Base-by-base conservation (phyloP, 2,113 vertebrate species). In the Ia io region DNA sequence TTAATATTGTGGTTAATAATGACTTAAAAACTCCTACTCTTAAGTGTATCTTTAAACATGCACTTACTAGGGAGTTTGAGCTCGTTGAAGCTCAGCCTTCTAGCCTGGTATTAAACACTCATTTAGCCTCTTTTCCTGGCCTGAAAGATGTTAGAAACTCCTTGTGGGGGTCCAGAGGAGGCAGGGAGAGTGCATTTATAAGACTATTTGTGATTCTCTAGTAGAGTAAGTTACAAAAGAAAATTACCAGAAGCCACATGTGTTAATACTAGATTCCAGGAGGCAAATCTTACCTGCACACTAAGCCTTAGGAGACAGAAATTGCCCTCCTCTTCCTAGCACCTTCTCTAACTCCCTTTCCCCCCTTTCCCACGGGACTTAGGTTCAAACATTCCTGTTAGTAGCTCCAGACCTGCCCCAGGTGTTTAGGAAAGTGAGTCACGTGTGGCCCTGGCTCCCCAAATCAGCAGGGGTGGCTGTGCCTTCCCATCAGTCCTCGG, bases 11-110 rank as follows among this genome's bases (percentile, higher is more conserved):
- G 73, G 16, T 20, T 90, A 67, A 83, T 84, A 82, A 91, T 80
- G 49, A 67, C 59, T 91, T 97, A 73, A 90, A 88, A 97, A 73
- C 6, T 30, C 18, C n/a, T 37, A 35, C 44, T 74, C 5, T 61
- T 73, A 9, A 77, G 13, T 71, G 4, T 25, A 28, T 65, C 13
- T 84, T 25, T 92, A 35, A 42, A 30, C 61, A 16, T 88, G 4
- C 35, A 53, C 59, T 83, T 85, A 65, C 85, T 69, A 63, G 23
- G 17, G 3, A 22, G 22, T 61, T 74, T 90, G 78, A 69, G 7
- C 53, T 90, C 47, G 35, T 6, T 59, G 23, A 40, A 59, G 51
- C 73, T 49, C 49, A 93, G 30, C 63, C 56, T 88, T 78, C n/a
- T 10, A 65, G 14, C 49, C 17, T 93, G 32, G 9, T 80, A 53